Evolutionary conservation across 1,140 invertebrate genomes (phyloP), one percentile per base, ranked within the genome.

Genomic region (Dolichoris vasculosae): DNA sequence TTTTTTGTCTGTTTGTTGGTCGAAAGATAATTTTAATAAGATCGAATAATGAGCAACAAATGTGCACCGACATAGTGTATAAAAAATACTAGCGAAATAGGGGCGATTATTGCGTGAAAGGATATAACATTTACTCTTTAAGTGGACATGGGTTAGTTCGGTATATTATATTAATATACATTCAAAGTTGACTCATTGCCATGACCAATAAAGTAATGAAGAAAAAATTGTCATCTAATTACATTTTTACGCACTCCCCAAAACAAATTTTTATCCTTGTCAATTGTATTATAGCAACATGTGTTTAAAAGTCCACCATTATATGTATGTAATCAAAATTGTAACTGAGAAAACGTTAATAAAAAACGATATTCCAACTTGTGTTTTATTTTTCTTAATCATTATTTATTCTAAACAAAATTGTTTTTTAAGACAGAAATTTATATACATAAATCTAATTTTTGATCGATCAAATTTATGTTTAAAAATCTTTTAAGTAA

Each of bases 131-230:
- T 89, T 88, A 90, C 88, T 89, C 88, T 89, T 86, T 89, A 88
- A 89, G 90, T 93, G 91, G 91, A 91, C 78, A 88, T 90, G 90
- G 88, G 91, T 88, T 90, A 90, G 86, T 90, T 90, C 88, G 90
- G 92, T 93, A 93, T 93, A 93, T 93, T 93, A 93, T 93, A 93
- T 93, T 93, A 93, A 93, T 93, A 92, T 93, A 92, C 92, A 88
- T 90, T 90, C 88, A 91, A 90, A 90, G 88, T 90, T 91, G 90
- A 87, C 90, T 90, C 90, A 90, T 90, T 86, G 88, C 90, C 90
- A 92, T 91, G 91, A 92, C 91, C 91, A 92, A 90, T 92, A 89
- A 90, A 91, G 86, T 91, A 89, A 90, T 88, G 88, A 89, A 85
- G 84, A 91, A 87, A 87, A 87, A 92, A 91, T 90, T 91, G 90